phyloP scores from a whole-genome alignment of 2,113 vertebrate genomes.

The Pelobates fuscus region DNA sequence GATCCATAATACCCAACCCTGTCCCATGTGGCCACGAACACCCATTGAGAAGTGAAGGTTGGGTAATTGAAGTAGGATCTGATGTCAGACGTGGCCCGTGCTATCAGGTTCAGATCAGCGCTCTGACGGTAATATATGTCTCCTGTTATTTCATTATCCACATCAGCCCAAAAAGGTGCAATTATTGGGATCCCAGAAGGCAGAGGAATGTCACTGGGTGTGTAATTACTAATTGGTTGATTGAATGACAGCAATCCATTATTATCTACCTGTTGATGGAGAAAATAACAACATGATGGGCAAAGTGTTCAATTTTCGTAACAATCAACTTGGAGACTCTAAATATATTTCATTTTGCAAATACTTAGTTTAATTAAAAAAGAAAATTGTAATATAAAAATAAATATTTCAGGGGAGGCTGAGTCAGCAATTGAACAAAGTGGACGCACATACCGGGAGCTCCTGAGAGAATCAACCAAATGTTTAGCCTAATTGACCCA shows the following conservation, averaged over 20 bases:
- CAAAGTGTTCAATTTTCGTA: too few species aligned
- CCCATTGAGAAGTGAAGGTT: slow-evolving; percentile 50
- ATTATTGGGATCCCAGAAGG: slow-evolving; percentile 48
- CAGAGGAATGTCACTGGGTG: slow-evolving; percentile 52
- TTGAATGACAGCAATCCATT: slow-evolving; percentile 68
- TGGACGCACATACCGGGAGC: too few species aligned
- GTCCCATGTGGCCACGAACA: slow-evolving; percentile 72
- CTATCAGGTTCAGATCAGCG: background rate
- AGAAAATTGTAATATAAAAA: too few species aligned
- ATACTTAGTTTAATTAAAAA: too few species aligned
- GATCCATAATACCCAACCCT: slow-evolving; percentile 46
- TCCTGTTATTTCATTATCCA: slow-evolving; percentile 56
- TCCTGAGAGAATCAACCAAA: too few species aligned
- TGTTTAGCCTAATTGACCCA: too few species aligned
- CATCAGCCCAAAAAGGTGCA: slow-evolving; percentile 61
- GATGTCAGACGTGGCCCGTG: slow-evolving; percentile 55
- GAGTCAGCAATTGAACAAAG: too few species aligned
- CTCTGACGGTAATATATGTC: slow-evolving; percentile 58
- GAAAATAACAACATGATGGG: too few species aligned
- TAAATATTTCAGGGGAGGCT: too few species aligned
- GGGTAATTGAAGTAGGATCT: slow-evolving; percentile 53
- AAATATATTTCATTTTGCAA: too few species aligned
- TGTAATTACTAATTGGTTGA: accelerated
- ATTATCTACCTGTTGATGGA: slow-evolving; percentile 61
- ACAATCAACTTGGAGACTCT: too few species aligned